Evolutionary conservation across 1,140 invertebrate genomes (phyloP).

Genomic region (Asbolus verrucosus): DNA sequence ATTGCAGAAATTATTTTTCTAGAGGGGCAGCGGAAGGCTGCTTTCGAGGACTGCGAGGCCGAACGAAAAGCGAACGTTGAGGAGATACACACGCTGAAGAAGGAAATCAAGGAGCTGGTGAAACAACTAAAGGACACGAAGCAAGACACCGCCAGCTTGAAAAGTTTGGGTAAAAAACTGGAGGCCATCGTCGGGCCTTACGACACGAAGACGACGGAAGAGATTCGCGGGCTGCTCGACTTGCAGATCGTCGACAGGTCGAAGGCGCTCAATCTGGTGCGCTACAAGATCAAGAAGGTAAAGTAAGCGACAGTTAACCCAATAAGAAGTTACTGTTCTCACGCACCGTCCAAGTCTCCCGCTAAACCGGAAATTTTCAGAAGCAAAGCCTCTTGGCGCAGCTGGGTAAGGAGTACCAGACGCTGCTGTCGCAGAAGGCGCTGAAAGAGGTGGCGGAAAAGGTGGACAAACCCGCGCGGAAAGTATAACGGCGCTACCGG

Average conservation of each 20-base stretch:
- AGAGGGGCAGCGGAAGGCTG: conserved; percentile 87
- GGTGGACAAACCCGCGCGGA: conserved; percentile 57
- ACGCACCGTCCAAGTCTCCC: neutral
- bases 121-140: conserved; percentile 71
- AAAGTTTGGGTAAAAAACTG: conserved; percentile 51
- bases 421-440: conserved; percentile 53
- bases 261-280: conserved; percentile 80
- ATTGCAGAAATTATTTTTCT: neutral
- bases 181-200: conserved; percentile 55
- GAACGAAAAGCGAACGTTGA: conserved; percentile 79
- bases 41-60: conserved; percentile 82
- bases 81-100: conserved; percentile 78
- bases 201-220: conserved; percentile 68
- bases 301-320: too few species aligned
- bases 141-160: conserved; percentile 65
- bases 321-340: neutral
- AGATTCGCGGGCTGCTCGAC: conserved; percentile 74
- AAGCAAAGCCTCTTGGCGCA: conserved; percentile 52
- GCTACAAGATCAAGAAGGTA: conserved; percentile 73
- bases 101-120: conserved; percentile 75
- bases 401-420: conserved; percentile 59
- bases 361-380: too few species aligned
- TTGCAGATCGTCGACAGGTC: conserved; percentile 80
- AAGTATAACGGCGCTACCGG: conserved; percentile 48
- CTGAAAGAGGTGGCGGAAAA: conserved; percentile 53